These are phyloP conservation scores for Cariama cristata DNA, from an alignment of 2,113 vertebrate genomes.

Conservation along the genomic window DNA sequence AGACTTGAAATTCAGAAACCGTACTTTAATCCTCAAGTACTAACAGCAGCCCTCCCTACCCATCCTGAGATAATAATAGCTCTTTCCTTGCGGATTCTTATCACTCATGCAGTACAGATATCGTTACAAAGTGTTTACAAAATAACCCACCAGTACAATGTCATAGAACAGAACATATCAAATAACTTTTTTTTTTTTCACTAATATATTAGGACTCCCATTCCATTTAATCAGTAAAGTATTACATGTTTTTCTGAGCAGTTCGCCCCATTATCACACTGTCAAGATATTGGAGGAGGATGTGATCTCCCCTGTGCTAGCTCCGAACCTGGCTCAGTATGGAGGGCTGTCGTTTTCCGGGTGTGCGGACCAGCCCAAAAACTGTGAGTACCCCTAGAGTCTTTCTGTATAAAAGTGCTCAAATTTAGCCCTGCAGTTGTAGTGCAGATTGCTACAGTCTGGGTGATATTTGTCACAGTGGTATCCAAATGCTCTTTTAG, in stretches of 20 bases:
- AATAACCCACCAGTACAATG: neutral
- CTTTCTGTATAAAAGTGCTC: neutral
- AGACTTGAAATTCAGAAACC: neutral
- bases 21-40: neutral
- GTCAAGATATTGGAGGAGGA: neutral
- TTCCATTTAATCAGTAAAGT: neutral
- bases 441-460: neutral
- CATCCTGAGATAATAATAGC: neutral
- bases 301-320: neutral
- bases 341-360: neutral
- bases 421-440: neutral
- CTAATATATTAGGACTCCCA: neutral
- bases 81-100: neutral
- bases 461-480: neutral
- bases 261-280: neutral
- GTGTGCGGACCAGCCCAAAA: neutral
- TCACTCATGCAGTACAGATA: neutral
- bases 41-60: neutral
- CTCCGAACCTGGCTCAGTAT: neutral
- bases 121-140: neutral
- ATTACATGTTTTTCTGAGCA: neutral
- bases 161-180: neutral
- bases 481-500: neutral
- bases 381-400: neutral
- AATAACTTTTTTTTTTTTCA: neutral